These are phyloP conservation scores for Drosophila sechellia DNA, from an alignment of 1,140 invertebrate species.

Conservation along the genomic window DNA sequence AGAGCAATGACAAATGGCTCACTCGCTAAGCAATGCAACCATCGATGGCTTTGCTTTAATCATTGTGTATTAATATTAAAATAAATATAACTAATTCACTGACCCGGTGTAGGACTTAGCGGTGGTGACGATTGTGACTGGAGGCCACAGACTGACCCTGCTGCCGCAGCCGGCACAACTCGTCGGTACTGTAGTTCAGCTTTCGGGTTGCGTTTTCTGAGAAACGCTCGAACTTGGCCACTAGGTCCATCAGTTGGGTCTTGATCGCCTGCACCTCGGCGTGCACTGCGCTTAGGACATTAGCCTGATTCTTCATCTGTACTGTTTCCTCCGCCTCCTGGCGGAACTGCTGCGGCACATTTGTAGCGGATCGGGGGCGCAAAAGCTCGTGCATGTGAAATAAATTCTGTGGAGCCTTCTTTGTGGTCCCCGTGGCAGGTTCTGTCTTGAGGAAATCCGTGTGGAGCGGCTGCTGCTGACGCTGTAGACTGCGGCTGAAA, in stretches of 20 bases:
- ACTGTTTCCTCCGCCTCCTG: slow-evolving; percentile 57
- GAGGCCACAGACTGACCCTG: slow-evolving; percentile 46
- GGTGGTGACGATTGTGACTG: slow-evolving; percentile 45
- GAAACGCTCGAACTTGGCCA: slow-evolving; percentile 70
- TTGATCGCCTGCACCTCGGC: slow-evolving; percentile 62
- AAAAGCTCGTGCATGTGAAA: slow-evolving; percentile 71
- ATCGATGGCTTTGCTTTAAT: neutral
- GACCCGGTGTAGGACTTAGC: slow-evolving; percentile 11
- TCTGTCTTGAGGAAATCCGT: slow-evolving; percentile 27
- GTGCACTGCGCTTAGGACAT: slow-evolving; percentile 58
- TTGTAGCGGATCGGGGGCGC: slow-evolving; percentile 76
- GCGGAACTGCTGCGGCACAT: slow-evolving; percentile 72
- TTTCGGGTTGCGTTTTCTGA: slow-evolving; percentile 70
- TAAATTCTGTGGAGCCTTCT: slow-evolving; percentile 20
- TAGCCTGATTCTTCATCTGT: slow-evolving; percentile 63
- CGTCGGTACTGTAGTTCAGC: slow-evolving; percentile 71
- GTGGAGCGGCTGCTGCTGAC: slow-evolving; percentile 26
- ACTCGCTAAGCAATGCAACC: slow-evolving; percentile 23
- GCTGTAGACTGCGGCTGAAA: slow-evolving; percentile 73
- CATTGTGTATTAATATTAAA: slow-evolving; percentile 12
- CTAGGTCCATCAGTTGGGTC: slow-evolving; percentile 55
- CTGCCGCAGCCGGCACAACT: slow-evolving; percentile 67
- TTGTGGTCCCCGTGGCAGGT: neutral
- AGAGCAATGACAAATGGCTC: slow-evolving; percentile 78
- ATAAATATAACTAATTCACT: slow-evolving; percentile 12